Percentiles rank a stretch among this genome's conserved stretches.
These are phyloP conservation scores for Drosophila mojavensis DNA, from an alignment of 1,140 invertebrate species.

Conservation along the genomic window DNA sequence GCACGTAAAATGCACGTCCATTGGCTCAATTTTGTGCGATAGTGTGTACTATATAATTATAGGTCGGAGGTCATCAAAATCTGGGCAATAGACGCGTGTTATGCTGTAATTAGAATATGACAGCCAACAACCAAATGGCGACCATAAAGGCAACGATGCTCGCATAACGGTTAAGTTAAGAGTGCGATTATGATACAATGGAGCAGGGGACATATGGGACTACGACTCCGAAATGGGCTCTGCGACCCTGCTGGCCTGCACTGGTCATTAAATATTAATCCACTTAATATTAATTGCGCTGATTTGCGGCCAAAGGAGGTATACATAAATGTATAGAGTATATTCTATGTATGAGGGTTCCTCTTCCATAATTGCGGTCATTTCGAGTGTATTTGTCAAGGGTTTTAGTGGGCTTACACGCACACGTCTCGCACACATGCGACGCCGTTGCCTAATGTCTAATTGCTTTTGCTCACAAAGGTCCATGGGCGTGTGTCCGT, in stretches of 20 bases:
- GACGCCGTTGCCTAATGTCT: constrained; percentile 17
- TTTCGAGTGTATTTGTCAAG: constrained; percentile 58
- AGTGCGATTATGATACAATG: constrained; percentile 65
- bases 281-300: constrained; percentile 83
- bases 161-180: constrained; percentile 77
- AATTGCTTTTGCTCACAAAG: constrained; percentile 58
- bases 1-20: constrained; percentile 76
- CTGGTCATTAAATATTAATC: constrained; percentile 82
- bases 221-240: not conserved
- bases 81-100: constrained; percentile 75
- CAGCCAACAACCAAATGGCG: constrained; percentile 44
- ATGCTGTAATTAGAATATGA: constrained; percentile 79
- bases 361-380: constrained; percentile 70
- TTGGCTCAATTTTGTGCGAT: constrained; percentile 34
- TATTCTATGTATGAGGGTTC: constrained; percentile 28
- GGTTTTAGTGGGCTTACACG: constrained; percentile 30
- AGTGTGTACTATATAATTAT: constrained; percentile 41
- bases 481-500: constrained; percentile 1
- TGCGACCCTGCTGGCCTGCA: constrained; percentile 51
- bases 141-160: constrained; percentile 49
- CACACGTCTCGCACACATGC: constrained; percentile 5
- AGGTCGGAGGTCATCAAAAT: constrained; percentile 68
- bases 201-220: constrained; percentile 23
- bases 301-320: constrained; percentile 59
- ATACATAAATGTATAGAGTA: not conserved